Evolutionary conservation across 2,797 vertebrate species (phyloP).

Genomic region (Parotocinclus haroldoi): DNA sequence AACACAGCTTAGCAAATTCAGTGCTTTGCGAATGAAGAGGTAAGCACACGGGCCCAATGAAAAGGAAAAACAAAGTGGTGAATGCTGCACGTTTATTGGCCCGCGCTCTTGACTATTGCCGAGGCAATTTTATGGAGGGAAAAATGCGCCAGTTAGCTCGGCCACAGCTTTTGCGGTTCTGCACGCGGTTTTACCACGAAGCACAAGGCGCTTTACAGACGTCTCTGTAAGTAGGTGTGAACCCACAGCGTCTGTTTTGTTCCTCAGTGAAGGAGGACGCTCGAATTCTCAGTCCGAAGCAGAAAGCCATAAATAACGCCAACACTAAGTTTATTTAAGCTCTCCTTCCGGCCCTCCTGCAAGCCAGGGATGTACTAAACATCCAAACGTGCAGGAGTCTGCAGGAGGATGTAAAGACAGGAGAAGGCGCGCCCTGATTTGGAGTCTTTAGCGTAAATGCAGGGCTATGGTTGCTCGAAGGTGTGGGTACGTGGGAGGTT

Average conservation of each 20-base stretch:
- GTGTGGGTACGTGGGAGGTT: slow-evolving; percentile 59
- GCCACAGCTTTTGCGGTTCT: no score
- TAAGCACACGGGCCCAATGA: neutral
- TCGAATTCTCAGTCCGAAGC: slow-evolving; percentile 32
- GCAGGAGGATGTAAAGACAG: slow-evolving; percentile 63
- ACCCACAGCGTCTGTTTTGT: slow-evolving; percentile 29
- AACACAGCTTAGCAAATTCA: slow-evolving; percentile 7
- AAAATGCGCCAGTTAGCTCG: no score
- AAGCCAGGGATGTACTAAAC: slow-evolving; percentile 46
- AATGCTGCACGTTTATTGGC: neutral
- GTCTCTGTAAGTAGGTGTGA: slow-evolving; percentile 12
- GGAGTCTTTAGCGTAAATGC: slow-evolving; percentile 48
- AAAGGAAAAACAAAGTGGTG: neutral
- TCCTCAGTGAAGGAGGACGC: slow-evolving; percentile 28
- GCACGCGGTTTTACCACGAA: neutral
- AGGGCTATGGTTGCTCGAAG: slow-evolving; percentile 60
- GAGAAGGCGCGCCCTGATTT: slow-evolving; percentile 56
- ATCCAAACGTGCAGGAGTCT: slow-evolving; percentile 52
- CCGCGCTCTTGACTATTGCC: no score
- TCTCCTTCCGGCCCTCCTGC: slow-evolving; percentile 45
- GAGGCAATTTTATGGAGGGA: no score
- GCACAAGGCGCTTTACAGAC: slow-evolving; percentile 2
- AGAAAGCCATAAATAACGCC: slow-evolving; percentile 47
- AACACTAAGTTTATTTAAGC: slow-evolving; percentile 50
- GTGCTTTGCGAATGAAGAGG: slow-evolving; percentile 14